Evolutionary conservation across 2,113 vertebrate species (phyloP).

Genomic region (Carassius carassius): DNA sequence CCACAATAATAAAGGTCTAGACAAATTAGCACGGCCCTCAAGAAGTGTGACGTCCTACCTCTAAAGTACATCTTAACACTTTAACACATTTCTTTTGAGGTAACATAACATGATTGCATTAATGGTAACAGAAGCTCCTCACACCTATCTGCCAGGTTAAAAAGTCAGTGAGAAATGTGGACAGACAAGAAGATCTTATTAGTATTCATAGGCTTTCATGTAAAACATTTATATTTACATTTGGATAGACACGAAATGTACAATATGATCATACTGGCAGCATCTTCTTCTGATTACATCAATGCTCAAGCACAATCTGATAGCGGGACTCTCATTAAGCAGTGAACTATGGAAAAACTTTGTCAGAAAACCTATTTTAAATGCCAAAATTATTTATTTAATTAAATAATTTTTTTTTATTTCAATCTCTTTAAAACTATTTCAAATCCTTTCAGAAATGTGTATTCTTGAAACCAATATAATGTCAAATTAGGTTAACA

Average conservation of each 20-base stretch:
- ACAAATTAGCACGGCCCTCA: not conserved
- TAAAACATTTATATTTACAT: not conserved
- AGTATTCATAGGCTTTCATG: not conserved
- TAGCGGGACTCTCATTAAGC: not conserved
- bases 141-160: not conserved
- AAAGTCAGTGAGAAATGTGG: not conserved
- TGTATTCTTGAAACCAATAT: not conserved
- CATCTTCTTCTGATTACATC: not conserved
- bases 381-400: not conserved
- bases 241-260: not conserved
- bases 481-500: not conserved
- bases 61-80: constrained; percentile 10
- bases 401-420: not conserved
- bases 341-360: not conserved
- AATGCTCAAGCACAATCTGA: not conserved
- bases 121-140: not conserved
- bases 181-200: not conserved
- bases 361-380: not conserved
- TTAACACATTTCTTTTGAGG: not conserved
- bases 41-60: constrained; percentile 10
- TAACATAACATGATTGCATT: not conserved
- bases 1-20: not conserved
- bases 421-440: not conserved
- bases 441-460: not conserved
- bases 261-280: not conserved